phyloP scores from a whole-genome alignment of 2,797 vertebrate species.

The Bradypus variegatus region DNA sequence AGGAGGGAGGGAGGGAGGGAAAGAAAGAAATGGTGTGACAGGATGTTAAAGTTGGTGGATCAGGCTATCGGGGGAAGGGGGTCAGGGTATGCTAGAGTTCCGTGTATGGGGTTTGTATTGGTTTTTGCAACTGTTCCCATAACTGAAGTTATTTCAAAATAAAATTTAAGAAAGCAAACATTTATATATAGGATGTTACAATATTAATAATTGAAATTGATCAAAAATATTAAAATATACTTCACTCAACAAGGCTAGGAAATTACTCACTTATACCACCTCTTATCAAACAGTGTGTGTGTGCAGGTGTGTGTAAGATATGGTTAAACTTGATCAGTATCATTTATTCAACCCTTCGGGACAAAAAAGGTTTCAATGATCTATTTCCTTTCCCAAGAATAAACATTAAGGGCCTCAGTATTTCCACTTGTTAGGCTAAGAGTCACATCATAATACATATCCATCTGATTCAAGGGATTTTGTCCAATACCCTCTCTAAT shows the following conservation, averaged over 20 bases:
- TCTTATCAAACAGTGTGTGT: background rate
- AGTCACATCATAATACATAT: conserved; percentile 21
- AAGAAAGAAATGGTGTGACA: too few species aligned
- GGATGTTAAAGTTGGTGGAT: too few species aligned
- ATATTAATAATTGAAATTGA: conserved; percentile 16
- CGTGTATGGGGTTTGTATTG: too few species aligned
- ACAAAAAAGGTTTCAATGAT: background rate
- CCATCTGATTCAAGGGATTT: background rate
- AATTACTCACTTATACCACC: conserved; percentile 18
- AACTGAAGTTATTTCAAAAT: too few species aligned
- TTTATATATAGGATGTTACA: background rate
- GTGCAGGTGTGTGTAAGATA: background rate
- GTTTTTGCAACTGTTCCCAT: too few species aligned
- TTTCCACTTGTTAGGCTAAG: background rate
- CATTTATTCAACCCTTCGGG: background rate
- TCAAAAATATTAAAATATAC: background rate
- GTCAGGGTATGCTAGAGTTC: too few species aligned
- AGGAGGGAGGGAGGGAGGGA: too few species aligned
- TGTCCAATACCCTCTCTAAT: background rate
- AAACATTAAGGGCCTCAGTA: background rate
- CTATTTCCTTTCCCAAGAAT: background rate
- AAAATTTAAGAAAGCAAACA: background rate
- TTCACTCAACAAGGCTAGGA: background rate
- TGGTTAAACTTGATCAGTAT: conserved; percentile 20
- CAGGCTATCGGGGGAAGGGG: too few species aligned